These are phyloP conservation scores for Trinorchestia longiramus DNA, from an alignment of 1,140 invertebrate genomes.

Conservation along the genomic window DNA sequence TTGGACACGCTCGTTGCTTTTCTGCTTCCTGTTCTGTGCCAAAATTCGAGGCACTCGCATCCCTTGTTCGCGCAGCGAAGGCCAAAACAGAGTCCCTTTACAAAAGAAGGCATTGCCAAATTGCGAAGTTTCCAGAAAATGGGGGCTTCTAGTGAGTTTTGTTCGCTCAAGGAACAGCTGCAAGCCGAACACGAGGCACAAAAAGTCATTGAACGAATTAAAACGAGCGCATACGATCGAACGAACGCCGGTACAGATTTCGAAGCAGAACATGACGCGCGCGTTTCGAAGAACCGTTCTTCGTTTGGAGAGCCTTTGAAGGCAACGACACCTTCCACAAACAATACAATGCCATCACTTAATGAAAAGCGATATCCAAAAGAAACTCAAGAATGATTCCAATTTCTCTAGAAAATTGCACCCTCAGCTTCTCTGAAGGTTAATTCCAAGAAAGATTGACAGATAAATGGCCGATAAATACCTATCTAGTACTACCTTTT, in stretches of 20 bases:
- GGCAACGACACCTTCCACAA: constrained; percentile 42
- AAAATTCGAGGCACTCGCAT: constrained; percentile 48
- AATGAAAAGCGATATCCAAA: constrained; percentile 52
- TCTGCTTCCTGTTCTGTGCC: constrained; percentile 52
- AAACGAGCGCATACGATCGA: neutral
- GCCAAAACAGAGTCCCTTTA: neutral
- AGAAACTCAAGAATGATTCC: constrained; percentile 24
- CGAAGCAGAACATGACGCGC: constrained; percentile 35
- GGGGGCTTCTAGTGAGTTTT: constrained; percentile 1
- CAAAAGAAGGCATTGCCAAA: constrained; percentile 28
- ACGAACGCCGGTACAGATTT: neutral
- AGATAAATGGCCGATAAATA: neutral
- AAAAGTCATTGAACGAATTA: constrained; percentile 29
- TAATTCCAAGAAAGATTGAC: constrained; percentile 26
- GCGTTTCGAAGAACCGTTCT: constrained; percentile 27
- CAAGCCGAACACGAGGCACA: constrained; percentile 28
- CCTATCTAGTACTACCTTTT: neutral
- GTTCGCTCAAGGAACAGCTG: constrained; percentile 19
- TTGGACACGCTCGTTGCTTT: constrained; percentile 54
- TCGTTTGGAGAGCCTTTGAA: constrained; percentile 45
- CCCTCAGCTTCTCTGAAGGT: neutral
- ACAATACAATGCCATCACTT: constrained; percentile 49
- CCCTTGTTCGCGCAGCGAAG: constrained; percentile 32
- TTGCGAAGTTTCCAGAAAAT: neutral
- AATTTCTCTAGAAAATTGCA: constrained; percentile 38